Evolutionary conservation across 2,113 vertebrate species (phyloP).

Genomic region (Pionites leucogaster): DNA sequence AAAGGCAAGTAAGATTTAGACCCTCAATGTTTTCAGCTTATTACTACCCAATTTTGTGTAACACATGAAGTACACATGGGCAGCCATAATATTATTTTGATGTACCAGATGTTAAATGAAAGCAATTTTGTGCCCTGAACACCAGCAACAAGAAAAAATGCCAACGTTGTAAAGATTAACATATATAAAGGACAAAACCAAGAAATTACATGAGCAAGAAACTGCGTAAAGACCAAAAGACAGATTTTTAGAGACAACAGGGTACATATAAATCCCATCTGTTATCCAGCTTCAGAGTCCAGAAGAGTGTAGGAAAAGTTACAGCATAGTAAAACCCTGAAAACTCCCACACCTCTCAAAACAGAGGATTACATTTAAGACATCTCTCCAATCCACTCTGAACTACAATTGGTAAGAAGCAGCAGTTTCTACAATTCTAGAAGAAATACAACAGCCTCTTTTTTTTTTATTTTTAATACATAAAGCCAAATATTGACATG

Average conservation of each 20-base stretch:
- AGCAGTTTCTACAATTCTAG: not conserved
- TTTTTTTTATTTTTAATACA: not conserved
- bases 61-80: rapidly evolving
- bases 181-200: not conserved
- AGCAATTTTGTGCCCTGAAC: not conserved
- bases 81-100: not conserved
- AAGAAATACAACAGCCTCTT: not conserved
- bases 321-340: not conserved
- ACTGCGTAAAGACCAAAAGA: not conserved
- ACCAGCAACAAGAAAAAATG: not conserved
- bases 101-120: not conserved
- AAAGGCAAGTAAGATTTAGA: not conserved
- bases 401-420: not conserved
- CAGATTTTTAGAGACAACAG: not conserved
- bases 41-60: not conserved
- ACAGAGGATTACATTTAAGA: not conserved
- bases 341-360: not conserved
- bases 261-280: not conserved
- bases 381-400: not conserved
- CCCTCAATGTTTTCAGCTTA: not conserved
- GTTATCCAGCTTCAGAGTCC: not conserved
- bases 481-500: not conserved
- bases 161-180: not conserved
- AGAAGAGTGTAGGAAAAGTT: not conserved
- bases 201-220: not conserved